Evolutionary conservation across 1,140 invertebrate species (phyloP).

Genomic region (Orchestia grillus): DNA sequence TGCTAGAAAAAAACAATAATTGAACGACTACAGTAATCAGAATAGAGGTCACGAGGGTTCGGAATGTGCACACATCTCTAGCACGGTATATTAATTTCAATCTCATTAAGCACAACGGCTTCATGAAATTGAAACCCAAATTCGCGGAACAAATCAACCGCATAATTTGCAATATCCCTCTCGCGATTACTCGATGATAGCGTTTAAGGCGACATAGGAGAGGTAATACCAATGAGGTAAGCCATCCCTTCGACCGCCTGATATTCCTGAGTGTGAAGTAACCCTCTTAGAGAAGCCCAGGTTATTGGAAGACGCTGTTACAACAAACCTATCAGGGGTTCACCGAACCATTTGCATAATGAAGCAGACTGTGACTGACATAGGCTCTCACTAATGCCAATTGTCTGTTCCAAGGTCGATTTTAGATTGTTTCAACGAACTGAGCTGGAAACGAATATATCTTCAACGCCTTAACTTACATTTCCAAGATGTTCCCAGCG

Average conservation of each 20-base stretch:
- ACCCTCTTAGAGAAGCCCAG: neutral
- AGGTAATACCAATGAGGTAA: neutral
- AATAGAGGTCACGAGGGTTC: neutral
- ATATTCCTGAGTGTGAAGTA: neutral
- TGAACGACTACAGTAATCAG: neutral
- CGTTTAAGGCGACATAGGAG: neutral
- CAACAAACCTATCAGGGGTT: neutral
- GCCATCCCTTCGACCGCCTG: neutral
- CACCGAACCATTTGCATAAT: neutral
- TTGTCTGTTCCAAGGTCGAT: neutral
- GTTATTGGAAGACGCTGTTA: neutral
- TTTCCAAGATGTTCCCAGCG: neutral
- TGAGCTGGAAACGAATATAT: neutral
- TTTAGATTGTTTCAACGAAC: neutral
- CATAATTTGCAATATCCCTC: neutral
- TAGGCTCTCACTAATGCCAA: neutral
- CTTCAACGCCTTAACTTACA: neutral
- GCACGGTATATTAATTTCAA: no score
- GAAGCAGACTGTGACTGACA: neutral
- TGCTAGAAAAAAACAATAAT: neutral
- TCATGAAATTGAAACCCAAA: neutral
- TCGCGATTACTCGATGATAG: neutral
- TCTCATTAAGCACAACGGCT: no score
- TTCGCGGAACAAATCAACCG: neutral
- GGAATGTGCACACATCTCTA: no score